Evolutionary conservation across 2,797 vertebrate species (phyloP).

Genomic region (Kryptolebias ocellatus): DNA sequence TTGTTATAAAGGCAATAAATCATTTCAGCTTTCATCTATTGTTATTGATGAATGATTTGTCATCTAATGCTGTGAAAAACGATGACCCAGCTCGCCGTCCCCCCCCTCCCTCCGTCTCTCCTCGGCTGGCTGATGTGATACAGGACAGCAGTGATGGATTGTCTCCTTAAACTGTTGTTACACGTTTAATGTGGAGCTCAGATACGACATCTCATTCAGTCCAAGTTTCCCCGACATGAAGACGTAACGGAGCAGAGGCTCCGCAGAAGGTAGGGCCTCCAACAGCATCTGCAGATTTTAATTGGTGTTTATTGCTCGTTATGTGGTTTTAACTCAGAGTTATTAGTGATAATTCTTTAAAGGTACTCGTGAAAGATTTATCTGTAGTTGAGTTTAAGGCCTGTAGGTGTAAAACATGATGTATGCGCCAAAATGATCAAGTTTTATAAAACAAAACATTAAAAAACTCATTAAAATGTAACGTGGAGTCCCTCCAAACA

Average conservation of each 20-base stretch:
- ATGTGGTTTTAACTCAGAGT: too few species aligned
- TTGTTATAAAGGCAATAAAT: constrained; percentile 92
- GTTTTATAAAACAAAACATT: too few species aligned
- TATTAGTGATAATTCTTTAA: too few species aligned
- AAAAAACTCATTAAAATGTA: too few species aligned
- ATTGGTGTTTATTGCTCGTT: too few species aligned
- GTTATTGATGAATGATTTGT: constrained; percentile 99
- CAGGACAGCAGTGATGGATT: constrained; percentile 95
- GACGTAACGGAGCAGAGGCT: constrained; percentile 74
- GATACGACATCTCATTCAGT: constrained; percentile 86
- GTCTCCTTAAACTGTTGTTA: constrained; percentile 98
- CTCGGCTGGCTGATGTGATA: constrained; percentile 70
- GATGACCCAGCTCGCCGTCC: constrained; percentile 92
- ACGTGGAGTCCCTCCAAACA: too few species aligned
- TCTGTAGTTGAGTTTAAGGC: too few species aligned
- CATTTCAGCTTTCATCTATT: constrained; percentile 98
- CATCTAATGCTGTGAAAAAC: constrained; percentile 95
- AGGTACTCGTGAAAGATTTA: too few species aligned
- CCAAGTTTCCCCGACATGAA: constrained; percentile 57
- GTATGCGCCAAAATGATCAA: too few species aligned
- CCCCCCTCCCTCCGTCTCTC: constrained; percentile 57
- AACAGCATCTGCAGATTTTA: too few species aligned
- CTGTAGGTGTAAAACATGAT: too few species aligned
- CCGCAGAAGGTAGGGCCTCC: constrained; percentile 59
- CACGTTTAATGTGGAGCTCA: constrained; percentile 90